A percentile compares a stretch with the other conserved stretches of the same genome.
Evolutionary conservation across 2,797 vertebrate species (phyloP).

Genomic region (Gastrophryne carolinensis): DNA sequence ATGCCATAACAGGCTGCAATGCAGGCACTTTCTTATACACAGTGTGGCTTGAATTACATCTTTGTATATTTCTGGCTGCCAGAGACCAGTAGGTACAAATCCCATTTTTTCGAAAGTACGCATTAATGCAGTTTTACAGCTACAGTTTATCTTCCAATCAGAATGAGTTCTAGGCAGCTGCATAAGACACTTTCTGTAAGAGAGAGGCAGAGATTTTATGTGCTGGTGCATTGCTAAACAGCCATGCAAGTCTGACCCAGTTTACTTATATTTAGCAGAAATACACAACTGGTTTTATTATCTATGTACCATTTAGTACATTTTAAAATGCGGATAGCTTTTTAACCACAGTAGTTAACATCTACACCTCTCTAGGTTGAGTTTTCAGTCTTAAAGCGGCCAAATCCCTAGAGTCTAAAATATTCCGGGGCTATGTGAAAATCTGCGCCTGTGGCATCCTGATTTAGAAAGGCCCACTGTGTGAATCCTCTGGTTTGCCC

Average conservation of each 20-base stretch:
- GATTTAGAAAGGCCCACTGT: too few relatives aligned
- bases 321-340: too few relatives aligned
- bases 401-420: too few relatives aligned
- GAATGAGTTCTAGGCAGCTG: background rate
- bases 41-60: conserved; percentile 1
- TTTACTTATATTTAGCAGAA: background rate
- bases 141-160: conserved; percentile 19
- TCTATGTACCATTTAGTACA: too few relatives aligned
- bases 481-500: too few relatives aligned
- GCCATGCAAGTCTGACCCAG: too few relatives aligned
- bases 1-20: conserved; percentile 43
- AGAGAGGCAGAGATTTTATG: background rate
- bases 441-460: too few relatives aligned
- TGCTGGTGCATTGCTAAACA: background rate
- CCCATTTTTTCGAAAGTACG: background rate
- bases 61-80: background rate
- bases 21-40: conserved; percentile 23
- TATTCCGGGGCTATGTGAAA: too few relatives aligned
- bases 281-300: too few relatives aligned
- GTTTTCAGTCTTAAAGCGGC: too few relatives aligned
- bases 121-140: conserved; percentile 2
- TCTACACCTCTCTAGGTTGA: too few relatives aligned
- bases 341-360: too few relatives aligned
- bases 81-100: conserved; percentile 1
- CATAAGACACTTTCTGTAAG: background rate